Evolutionary conservation across 2,888 invertebrate genomes (phyloP), one percentile per base, ranked within the genome.

Genomic region (Eupithecia abbreviata): DNA sequence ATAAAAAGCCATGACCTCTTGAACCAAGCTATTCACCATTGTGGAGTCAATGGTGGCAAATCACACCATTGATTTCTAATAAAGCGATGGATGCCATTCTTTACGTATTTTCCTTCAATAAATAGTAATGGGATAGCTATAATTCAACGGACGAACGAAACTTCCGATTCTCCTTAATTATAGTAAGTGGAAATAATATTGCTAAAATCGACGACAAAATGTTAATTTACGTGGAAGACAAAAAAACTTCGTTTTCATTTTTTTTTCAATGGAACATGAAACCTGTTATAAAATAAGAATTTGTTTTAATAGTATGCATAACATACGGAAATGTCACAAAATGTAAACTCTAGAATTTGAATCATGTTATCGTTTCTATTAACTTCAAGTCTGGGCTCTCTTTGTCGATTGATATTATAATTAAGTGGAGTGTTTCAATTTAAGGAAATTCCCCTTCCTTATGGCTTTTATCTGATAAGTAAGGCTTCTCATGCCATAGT

Each of bases 1-100:
- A 93, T 93, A 92, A 93, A 93, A 92, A 90, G 86, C 85, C 88
- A 84, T 88, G 90, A 91, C 91, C 91, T 87, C 88, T 79, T 80
- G 85, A 85, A 87, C 88, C 88, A 85, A 80, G 47, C 69, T 66
- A 69, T 69, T 77, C 77, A 77, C 89, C 81, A 91, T 92, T 93
- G 91, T 92, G 78, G 81, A 75, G 79, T 84, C 83, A 89, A 88
- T 88, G 85, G 87, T 86, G 85, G 88, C 87, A 89, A 91, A 92
- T 92, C 90, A 87, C 85, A 87, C 78, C 78, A 80, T 77, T 80
- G 80, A 82, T 82, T 84, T 79, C 81, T 81, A 68, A 84, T 83
- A 83, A 85, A 77, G 80, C 78, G 71, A 78, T 74, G 71, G 42
- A 42, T 51, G 75, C 74, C 77, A 77, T 79, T 82, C 74, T 80